Conservation (phyloP, 1,140 invertebrate genomes). For the Xylocopa sonorina region DNA sequence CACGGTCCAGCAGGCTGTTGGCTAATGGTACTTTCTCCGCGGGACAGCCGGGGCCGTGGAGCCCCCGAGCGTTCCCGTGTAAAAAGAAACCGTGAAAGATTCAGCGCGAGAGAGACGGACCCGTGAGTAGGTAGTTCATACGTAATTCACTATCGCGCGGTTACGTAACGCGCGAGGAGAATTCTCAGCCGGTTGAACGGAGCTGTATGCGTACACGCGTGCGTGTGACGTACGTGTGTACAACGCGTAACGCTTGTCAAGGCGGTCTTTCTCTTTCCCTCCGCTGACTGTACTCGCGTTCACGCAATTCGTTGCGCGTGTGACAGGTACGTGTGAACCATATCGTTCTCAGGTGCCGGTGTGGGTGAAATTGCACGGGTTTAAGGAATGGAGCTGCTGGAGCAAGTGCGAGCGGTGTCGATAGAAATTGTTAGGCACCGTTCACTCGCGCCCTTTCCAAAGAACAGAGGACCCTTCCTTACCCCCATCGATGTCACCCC, state of each 20-base stretch:
- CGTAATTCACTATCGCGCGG: constrained; percentile 62
- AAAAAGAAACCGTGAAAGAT: constrained; percentile 48
- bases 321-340: not conserved
- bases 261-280: constrained; percentile 10
- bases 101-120: constrained; percentile 14
- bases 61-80: not conserved
- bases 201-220: constrained; percentile 7
- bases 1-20: constrained; percentile 57
- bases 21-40: constrained; percentile 68
- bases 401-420: not conserved
- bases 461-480: too few species aligned
- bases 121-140: constrained; percentile 53
- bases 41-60: constrained; percentile 10
- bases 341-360: too few species aligned
- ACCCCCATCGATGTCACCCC: too few species aligned
- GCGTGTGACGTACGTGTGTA: constrained; percentile 33
- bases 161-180: constrained; percentile 63
- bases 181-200: constrained; percentile 62
- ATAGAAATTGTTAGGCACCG: too few species aligned
- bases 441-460: too few species aligned
- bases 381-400: not conserved
- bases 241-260: not conserved
- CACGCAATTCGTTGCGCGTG: constrained; percentile 4
- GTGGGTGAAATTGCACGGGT: not conserved
- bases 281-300: constrained; percentile 10